These are phyloP conservation scores for Bucco capensis DNA, from an alignment of 2,113 vertebrate genomes.

Conservation along the genomic window DNA sequence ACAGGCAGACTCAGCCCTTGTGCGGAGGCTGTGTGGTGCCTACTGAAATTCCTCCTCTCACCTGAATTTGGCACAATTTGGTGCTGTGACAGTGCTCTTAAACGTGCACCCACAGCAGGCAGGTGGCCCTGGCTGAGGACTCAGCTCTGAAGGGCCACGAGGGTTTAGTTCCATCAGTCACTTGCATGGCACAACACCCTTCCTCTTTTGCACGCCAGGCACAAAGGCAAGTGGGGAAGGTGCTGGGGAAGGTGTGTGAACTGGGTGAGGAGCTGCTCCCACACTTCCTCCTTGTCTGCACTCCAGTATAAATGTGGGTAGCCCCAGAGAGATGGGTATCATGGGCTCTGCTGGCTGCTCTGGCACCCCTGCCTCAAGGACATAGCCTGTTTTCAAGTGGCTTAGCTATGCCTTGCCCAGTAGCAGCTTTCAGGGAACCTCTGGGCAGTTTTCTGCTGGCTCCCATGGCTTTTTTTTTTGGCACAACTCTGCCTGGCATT, in stretches of 20 bases:
- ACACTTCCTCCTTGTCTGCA: background rate
- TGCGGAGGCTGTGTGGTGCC: background rate
- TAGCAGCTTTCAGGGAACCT: background rate
- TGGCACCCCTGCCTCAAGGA: background rate
- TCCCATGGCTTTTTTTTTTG: background rate
- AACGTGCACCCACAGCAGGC: background rate
- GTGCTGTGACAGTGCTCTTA: rapidly evolving
- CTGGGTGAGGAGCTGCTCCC: background rate
- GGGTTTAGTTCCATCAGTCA: background rate
- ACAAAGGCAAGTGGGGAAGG: rapidly evolving
- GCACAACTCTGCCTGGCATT: background rate
- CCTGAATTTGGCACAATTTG: rapidly evolving
- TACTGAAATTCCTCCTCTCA: rapidly evolving
- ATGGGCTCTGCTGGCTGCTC: background rate
- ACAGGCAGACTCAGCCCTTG: background rate
- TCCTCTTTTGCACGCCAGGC: background rate
- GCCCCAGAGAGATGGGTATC: too few species aligned
- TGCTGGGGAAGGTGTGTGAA: rapidly evolving
- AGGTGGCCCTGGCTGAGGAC: too few species aligned
- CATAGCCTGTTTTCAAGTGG: rapidly evolving
- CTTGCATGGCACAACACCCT: rapidly evolving
- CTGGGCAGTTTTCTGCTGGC: background rate
- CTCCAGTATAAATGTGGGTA: rapidly evolving
- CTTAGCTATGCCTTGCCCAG: rapidly evolving
- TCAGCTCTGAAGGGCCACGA: background rate